Conservation (phyloP, 2,113 vertebrate genomes). For the Rhipidura dahli region DNA sequence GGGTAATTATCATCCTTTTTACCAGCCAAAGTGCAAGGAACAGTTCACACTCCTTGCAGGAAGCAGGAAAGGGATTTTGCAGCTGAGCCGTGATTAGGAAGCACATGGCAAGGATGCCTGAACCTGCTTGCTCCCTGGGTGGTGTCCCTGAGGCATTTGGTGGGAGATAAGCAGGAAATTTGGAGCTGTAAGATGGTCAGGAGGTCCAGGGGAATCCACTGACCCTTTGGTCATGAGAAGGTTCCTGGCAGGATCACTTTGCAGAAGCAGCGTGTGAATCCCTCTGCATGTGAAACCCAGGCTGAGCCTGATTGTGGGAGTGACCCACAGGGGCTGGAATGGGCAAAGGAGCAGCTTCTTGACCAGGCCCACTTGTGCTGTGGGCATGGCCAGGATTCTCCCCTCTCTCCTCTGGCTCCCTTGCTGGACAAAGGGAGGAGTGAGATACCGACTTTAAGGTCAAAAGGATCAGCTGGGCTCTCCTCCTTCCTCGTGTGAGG, state of each 20-base stretch:
- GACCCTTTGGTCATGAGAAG: not conserved
- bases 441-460: not conserved
- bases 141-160: not conserved
- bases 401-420: not conserved
- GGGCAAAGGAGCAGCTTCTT: not conserved
- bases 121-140: not conserved
- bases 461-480: not conserved
- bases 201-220: not conserved
- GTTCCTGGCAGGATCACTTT: not conserved
- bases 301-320: not conserved
- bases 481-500: not conserved
- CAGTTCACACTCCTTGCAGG: conserved; percentile 24
- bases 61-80: conserved; percentile 5
- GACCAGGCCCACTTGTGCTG: not conserved
- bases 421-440: not conserved
- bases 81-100: conserved; percentile 12
- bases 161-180: not conserved
- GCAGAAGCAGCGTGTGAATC: not conserved
- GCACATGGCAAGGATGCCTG: not conserved
- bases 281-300: not conserved
- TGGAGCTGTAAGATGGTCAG: not conserved
- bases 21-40: conserved; percentile 13
- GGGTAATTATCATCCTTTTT: conserved; percentile 44
- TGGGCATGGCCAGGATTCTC: not conserved
- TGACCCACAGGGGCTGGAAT: not conserved